Base-by-base conservation (phyloP, 2,113 vertebrate genomes). In the Aptenodytes forsteri region DNA sequence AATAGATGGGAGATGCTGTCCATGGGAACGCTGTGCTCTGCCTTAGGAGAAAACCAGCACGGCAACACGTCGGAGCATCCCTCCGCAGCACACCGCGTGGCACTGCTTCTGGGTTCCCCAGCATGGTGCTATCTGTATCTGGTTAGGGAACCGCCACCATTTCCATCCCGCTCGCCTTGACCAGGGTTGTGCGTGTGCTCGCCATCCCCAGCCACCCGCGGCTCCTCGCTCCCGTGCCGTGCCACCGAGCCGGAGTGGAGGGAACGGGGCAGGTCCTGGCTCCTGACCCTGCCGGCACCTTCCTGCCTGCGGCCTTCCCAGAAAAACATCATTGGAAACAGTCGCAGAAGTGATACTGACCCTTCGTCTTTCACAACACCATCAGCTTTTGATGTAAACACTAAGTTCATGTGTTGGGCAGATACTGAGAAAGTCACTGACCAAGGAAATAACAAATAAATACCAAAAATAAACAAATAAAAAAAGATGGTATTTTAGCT, bases 351-450 rank as follows among this genome's bases (percentile, higher is more conserved):
- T 2, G 89, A 81, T 65, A 5, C 22, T 36, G 78, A 95, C 87
- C 78, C 78, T 93, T 58, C 32, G 84, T 87, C 92, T 94, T 95
- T 82, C 95, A 82, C 90, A 97, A 95, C 65, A 50, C 56, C 92
- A 83, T 21, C 73, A 5, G 59, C 59, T 90, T 75, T 64, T 30
- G 92, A 50, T 87, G 90, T 87, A 93, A 95, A 95, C 92, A 97
- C n/a, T 87, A 73, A 93, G 90, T 90, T 96, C 84, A 55, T 47
- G 87, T 13, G 38, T 47, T 95, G 87, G 77, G 78, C 69, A 85
- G 56, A 78, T 42, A 79, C 61, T 23, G n/a, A 64, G 73, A 90
- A 89, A 93, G 92, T 94, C 87, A 50, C 42, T 54, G 84, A 91
- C 78, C 85, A 87, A 75, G 62, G 82, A 83, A 94, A n/a, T 52